Base-by-base conservation (phyloP, 2,797 vertebrate genomes). In the Phaenicophaeus curvirostris region DNA sequence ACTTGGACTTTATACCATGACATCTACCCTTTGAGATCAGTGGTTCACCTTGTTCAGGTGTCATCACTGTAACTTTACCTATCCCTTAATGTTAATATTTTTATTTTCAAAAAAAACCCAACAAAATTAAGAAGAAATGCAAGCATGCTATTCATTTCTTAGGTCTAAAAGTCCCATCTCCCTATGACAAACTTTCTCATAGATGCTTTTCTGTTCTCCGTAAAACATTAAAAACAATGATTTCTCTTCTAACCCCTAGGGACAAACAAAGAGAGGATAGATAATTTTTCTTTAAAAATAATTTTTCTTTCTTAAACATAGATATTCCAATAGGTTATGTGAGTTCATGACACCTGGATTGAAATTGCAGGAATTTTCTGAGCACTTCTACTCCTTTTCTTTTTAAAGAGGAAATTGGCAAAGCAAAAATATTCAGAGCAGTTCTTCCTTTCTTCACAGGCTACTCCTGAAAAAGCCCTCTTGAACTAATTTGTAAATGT, bases 401-500 rank as follows among this genome's bases (percentile, higher is more conserved):
- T 66, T 58, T 53, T 13, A 30, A 30, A 6, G 54, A 71, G 54
- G 35, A 80, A 93, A 68, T 51, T 94, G 85, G 88, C 84, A 78
- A 54, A 75, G 59, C 5, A 44, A 80, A 95, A 90, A 10, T 53
- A 5, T 53, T 86, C 41, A 76, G 37, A 83, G 39, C 13, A 72
- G 65, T 84, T 66, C 39, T 78, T 87, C 59, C 46, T 93, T 75
- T 74, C 78, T 62, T 81, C 62, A 75, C 19, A 87, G 72, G 19
- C 12, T 75, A 42, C 62, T 87, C 21, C 63, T 94, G 51, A 90
- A 88, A 87, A 93, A 95, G 31, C 37, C 41, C 19, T 91, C 94
- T 95, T 91, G 66, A 88, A 65, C 67, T 76, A 84, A 93, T 93
- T 91, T 90, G 72, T 59, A 89, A 93, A 86, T 87, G 62, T 67